Conservation (phyloP, 2,113 vertebrate species). For the Chloropsis hardwickii region DNA sequence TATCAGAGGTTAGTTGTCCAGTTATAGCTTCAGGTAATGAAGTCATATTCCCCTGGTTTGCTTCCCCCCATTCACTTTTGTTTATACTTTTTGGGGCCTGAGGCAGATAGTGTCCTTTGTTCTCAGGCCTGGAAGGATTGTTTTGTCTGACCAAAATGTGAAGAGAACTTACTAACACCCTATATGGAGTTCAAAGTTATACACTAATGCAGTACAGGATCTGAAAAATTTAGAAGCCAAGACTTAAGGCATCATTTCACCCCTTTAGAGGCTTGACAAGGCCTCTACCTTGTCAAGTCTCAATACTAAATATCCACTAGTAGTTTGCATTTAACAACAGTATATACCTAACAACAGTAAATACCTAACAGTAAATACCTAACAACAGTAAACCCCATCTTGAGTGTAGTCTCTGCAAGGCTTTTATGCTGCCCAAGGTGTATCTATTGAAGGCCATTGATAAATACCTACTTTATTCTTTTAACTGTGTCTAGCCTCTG, state of each 20-base stretch:
- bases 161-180: not conserved
- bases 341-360: not conserved
- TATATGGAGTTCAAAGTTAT: not conserved
- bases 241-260: not conserved
- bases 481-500: not conserved
- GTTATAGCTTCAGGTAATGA: not conserved
- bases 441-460: not conserved
- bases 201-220: not conserved
- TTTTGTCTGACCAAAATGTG: not conserved
- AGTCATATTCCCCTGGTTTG: not conserved
- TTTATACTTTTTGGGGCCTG: not conserved
- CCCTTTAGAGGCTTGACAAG: not conserved
- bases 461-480: not conserved
- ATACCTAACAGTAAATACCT: not conserved
- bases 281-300: not conserved
- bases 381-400: not conserved
- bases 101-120: not conserved
- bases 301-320: not conserved
- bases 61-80: not conserved
- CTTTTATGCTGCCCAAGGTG: not conserved
- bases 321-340: not conserved
- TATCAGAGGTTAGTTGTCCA: not conserved
- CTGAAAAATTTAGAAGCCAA: not conserved
- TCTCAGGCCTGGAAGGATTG: not conserved
- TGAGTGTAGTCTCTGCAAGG: not conserved